phyloP scores from a whole-genome alignment of 2,888 invertebrate genomes.

The Hemithea aestivaria region DNA sequence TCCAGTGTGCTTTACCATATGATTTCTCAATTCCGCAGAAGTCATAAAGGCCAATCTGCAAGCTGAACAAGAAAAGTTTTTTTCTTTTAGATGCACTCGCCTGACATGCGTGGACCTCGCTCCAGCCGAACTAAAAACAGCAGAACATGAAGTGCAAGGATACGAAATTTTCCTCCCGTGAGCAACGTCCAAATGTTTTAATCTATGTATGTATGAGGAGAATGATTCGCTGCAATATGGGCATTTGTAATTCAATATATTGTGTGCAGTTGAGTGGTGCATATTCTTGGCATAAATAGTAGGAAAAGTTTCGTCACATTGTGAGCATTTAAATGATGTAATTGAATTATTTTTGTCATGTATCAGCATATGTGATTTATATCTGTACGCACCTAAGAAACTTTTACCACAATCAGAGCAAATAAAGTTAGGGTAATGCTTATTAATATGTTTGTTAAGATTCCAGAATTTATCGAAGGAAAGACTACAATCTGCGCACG shows the following conservation, averaged over 20 bases:
- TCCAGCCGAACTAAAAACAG: constrained; percentile 57
- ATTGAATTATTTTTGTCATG: neutral
- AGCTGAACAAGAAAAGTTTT: constrained; percentile 44
- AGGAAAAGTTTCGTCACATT: constrained; percentile 5
- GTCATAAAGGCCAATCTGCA: too few species aligned
- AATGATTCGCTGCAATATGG: constrained; percentile 54
- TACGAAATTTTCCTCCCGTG: constrained; percentile 58
- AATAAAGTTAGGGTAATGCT: constrained; percentile 15
- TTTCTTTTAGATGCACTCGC: constrained; percentile 52
- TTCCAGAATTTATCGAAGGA: constrained; percentile 14
- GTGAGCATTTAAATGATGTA: constrained; percentile 3
- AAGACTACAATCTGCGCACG: constrained; percentile 5
- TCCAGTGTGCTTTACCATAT: constrained; percentile 53
- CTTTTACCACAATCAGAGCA: constrained; percentile 7
- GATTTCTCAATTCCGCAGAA: constrained; percentile 40
- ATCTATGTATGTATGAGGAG: constrained; percentile 48
- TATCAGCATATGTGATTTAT: constrained; percentile 1
- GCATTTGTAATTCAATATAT: constrained; percentile 28
- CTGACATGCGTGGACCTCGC: constrained; percentile 57
- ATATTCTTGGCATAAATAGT: constrained; percentile 3
- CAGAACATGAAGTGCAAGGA: constrained; percentile 54
- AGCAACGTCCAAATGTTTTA: constrained; percentile 45
- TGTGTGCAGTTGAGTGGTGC: constrained; percentile 2
- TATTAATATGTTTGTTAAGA: constrained; percentile 22
- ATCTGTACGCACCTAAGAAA: constrained; percentile 1